Base-by-base conservation (phyloP, 2,888 invertebrate genomes). In the Elegia similella region DNA sequence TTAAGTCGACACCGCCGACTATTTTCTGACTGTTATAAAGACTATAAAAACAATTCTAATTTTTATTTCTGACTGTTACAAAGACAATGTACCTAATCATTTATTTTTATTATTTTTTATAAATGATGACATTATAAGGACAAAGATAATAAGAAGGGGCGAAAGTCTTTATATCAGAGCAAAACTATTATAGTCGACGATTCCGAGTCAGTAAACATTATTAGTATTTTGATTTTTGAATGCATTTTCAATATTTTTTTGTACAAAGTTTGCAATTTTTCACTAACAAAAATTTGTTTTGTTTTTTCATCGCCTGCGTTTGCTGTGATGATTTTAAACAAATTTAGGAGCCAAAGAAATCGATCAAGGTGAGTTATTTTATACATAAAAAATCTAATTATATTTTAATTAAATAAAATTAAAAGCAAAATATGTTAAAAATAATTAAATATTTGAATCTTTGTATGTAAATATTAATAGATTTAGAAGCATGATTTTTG, bases 331-430 rank as follows among this genome's bases (percentile, higher is more conserved):
- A 73, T 75, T 77, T 76, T 76, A 73, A 69, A 70, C 60, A 62
- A 63, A 59, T 59, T 60, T 69, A 91, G 91, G 91, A 91, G 79
- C 91, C 90, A 62, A 89, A 82, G 73, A 89, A 88, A 72, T 89
- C 84, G 1, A 91, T 91, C 32, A 90, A 86, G 88, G 91, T 91
- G 72, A 85, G 88, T 73, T 61, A 68, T 50, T 55, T 50, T 2
- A 42, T 29, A 1, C 8, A 17, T 38, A 10, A 52, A 34, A 32
- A 1, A 8, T 32, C 15, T 32, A 12, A 52, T 12, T 0, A 30
- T 50, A 16, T n/a, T 46, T 46, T 10, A 16, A 16, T 46, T 8
- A 17, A 23, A 23, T 23, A 23, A 23, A 23, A 23, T 23, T 23
- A 3, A 23, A 23, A 23, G n/a, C n/a, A n/a, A 23, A 23, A 23